Conservation (phyloP, 2,888 invertebrate genomes). For the Platycheirus rosarum region DNA sequence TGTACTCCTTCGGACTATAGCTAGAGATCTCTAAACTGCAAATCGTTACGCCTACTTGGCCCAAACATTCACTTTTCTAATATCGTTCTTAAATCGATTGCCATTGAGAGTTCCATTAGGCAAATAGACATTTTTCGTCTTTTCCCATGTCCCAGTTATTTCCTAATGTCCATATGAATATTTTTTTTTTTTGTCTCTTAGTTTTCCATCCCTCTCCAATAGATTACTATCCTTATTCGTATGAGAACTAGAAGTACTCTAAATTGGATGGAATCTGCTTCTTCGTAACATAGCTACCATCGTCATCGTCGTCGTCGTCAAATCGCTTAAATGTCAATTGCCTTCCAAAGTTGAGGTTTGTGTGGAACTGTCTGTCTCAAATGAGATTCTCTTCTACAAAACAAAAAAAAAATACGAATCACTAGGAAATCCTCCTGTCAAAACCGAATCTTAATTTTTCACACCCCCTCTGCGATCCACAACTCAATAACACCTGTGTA, state of each 20-base stretch:
- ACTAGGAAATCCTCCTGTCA: constrained; percentile 57
- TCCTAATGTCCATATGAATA: constrained; percentile 72
- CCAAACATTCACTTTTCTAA: constrained; percentile 45
- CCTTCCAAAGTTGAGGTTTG: constrained; percentile 10
- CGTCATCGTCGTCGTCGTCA: constrained; percentile 39
- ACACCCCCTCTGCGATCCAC: background rate
- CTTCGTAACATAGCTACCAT: constrained; percentile 25
- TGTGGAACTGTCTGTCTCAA: constrained; percentile 12
- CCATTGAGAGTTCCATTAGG: constrained; percentile 64
- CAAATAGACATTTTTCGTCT: constrained; percentile 59
- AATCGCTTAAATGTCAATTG: constrained; percentile 66
- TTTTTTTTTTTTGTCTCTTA: constrained; percentile 25
- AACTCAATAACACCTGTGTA: constrained; percentile 61
- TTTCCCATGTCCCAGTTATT: constrained; percentile 43
- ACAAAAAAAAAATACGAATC: constrained; percentile 56
- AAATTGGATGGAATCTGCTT: constrained; percentile 65
- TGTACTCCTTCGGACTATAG: constrained; percentile 9
- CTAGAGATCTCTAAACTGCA: constrained; percentile 43
- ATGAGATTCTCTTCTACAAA: constrained; percentile 23
- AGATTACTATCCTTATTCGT: constrained; percentile 43
- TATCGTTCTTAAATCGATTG: constrained; percentile 63
- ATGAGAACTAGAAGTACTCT: constrained; percentile 45
- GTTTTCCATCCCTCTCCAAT: background rate
- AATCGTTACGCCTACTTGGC: constrained; percentile 51
- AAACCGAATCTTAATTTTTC: constrained; percentile 68